These are phyloP conservation scores for Ceryle rudis DNA, from an alignment of 2,797 vertebrate genomes.

Conservation along the genomic window DNA sequence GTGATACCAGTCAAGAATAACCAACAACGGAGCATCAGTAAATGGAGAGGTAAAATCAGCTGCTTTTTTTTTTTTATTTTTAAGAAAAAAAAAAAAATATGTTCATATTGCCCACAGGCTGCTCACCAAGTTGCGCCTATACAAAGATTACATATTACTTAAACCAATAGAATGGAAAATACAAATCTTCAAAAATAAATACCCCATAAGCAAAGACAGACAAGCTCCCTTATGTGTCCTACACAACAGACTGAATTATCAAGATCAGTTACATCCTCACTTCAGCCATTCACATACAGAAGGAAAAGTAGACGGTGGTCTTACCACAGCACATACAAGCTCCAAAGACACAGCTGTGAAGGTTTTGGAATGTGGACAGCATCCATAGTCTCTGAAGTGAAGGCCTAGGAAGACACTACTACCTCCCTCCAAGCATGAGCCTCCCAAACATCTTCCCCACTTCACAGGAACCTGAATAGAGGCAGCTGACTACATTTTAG, in stretches of 20 bases:
- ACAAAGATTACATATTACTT: not conserved
- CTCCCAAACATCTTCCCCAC: not conserved
- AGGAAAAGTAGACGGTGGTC: not conserved
- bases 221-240: not conserved
- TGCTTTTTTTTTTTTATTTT: not conserved
- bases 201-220: not conserved
- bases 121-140: not conserved
- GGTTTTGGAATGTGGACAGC: not conserved
- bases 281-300: not conserved
- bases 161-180: not conserved
- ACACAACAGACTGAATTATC: not conserved
- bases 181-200: not conserved
- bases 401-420: not conserved
- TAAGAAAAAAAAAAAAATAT: not conserved
- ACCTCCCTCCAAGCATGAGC: not conserved
- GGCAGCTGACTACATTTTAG: not conserved
- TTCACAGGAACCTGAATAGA: not conserved
- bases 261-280: not conserved
- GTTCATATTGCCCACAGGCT: not conserved
- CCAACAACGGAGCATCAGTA: not conserved
- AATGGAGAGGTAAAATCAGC: not conserved
- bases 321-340: not conserved
- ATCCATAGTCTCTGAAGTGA: not conserved
- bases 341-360: not conserved
- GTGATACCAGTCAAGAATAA: not conserved